Percentiles rank a stretch among this genome's conserved stretches.
These are phyloP conservation scores for Ciconia stormi DNA, from an alignment of 2,113 vertebrate species.

Conservation along the genomic window DNA sequence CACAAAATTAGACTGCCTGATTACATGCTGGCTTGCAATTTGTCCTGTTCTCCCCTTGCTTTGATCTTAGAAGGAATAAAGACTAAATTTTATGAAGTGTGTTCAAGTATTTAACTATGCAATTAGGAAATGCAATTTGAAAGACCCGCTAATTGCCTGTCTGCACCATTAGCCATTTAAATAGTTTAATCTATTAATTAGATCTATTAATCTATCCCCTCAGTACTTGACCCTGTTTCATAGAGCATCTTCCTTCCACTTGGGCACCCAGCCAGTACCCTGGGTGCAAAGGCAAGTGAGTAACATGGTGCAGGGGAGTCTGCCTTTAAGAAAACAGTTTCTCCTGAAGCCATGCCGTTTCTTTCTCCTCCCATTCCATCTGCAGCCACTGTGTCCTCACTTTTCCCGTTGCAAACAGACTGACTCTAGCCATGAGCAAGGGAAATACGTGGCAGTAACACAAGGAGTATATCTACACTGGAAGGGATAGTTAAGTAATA, in stretches of 20 bases:
- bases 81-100: background rate
- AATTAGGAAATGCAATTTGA: conserved; percentile 1
- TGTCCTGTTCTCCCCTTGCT: background rate
- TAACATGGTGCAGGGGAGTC: background rate
- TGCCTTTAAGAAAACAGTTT: background rate
- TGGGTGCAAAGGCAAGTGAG: background rate
- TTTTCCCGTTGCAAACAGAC: background rate
- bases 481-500: background rate
- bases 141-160: background rate
- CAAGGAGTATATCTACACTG: background rate
- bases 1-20: background rate
- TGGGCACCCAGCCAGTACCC: background rate
- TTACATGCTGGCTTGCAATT: background rate
- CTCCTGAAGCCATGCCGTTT: background rate
- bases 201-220: background rate
- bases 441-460: background rate
- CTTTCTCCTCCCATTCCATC: background rate
- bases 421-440: background rate
- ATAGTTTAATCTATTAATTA: background rate
- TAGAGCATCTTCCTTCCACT: background rate
- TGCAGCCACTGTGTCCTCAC: background rate
- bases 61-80: conserved; percentile 6
- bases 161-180: background rate
- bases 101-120: background rate
- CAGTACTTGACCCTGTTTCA: background rate